Conservation (phyloP, 1,140 invertebrate species). For the Drosophila kanapiae region DNA sequence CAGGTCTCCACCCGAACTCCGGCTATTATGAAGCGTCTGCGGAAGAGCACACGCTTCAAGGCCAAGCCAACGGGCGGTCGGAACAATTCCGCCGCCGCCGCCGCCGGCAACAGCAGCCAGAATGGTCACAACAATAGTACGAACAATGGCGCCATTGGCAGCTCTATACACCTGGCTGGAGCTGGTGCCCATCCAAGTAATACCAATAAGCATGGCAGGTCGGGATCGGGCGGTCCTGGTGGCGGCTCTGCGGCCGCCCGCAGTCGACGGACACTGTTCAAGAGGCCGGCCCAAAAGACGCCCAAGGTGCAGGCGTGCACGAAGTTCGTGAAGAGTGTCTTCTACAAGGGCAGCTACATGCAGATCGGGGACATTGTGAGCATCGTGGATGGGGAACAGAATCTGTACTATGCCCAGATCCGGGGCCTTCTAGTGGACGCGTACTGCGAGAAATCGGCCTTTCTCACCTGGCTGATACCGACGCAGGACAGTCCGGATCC, state of each 20-base stretch:
- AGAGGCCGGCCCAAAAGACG: conserved; percentile 92
- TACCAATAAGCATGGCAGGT: conserved; percentile 71
- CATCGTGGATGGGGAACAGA: conserved; percentile 91
- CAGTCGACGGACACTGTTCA: conserved; percentile 92
- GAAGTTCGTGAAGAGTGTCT: conserved; percentile 92
- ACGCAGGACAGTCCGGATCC: conserved; percentile 92
- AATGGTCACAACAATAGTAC: conserved; percentile 33
- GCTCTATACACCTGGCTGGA: conserved; percentile 24
- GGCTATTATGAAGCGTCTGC: conserved; percentile 75
- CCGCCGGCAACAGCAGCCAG: background rate
- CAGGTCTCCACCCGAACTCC: conserved; percentile 35
- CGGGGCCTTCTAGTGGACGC: conserved; percentile 95
- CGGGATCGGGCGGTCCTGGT: conserved; percentile 11
- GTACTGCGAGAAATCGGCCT: conserved; percentile 97
- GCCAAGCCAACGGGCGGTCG: conserved; percentile 71
- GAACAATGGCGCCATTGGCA: conserved; percentile 10
- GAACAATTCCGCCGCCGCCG: conserved; percentile 1
- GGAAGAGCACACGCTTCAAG: conserved; percentile 87
- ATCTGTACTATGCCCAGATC: conserved; percentile 95
- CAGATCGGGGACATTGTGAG: conserved; percentile 97
- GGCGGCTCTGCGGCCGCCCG: conserved; percentile 86
- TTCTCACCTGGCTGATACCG: conserved; percentile 96
- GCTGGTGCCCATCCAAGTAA: conserved; percentile 31
- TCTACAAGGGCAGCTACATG: conserved; percentile 94
- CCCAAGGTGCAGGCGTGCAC: conserved; percentile 92